These are phyloP conservation scores for Actinemys pallida DNA, from an alignment of 2,113 vertebrate species.

Conservation along the genomic window DNA sequence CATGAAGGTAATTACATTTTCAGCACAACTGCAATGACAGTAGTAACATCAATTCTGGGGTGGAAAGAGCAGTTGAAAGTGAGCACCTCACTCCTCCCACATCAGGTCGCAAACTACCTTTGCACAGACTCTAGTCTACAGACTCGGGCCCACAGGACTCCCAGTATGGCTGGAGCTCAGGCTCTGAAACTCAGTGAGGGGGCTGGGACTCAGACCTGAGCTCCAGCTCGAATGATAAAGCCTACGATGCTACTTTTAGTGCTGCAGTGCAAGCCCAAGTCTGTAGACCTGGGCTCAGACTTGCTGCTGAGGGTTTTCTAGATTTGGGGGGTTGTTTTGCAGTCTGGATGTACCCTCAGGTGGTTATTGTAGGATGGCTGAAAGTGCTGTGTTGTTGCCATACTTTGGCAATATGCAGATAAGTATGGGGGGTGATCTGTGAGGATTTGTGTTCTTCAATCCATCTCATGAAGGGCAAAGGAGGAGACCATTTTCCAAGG, in stretches of 20 bases:
- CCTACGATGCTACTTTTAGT: too few relatives aligned
- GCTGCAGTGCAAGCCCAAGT: too few relatives aligned
- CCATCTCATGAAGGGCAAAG: neutral
- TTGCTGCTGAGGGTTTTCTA: too few relatives aligned
- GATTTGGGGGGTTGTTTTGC: too few relatives aligned
- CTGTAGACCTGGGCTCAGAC: too few relatives aligned
- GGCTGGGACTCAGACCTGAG: too few relatives aligned
- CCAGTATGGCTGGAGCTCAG: too few relatives aligned
- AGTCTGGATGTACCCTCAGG: too few relatives aligned
- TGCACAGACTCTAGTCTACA: neutral
- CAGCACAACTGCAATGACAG: neutral
- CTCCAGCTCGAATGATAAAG: too few relatives aligned
- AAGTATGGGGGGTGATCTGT: neutral
- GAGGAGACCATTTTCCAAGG: too few relatives aligned
- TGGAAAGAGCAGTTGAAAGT: neutral
- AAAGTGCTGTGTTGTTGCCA: neutral
- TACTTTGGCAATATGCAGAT: fast-evolving
- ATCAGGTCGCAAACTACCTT: neutral
- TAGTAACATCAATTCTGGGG: neutral
- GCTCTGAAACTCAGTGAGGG: too few relatives aligned
- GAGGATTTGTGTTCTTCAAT: neutral
- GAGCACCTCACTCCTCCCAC: neutral
- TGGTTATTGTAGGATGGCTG: neutral
- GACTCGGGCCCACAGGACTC: too few relatives aligned
- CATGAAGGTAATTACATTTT: neutral